These are phyloP conservation scores for Cheilosia scutellata DNA, from an alignment of 2,888 invertebrate genomes.

Conservation along the genomic window DNA sequence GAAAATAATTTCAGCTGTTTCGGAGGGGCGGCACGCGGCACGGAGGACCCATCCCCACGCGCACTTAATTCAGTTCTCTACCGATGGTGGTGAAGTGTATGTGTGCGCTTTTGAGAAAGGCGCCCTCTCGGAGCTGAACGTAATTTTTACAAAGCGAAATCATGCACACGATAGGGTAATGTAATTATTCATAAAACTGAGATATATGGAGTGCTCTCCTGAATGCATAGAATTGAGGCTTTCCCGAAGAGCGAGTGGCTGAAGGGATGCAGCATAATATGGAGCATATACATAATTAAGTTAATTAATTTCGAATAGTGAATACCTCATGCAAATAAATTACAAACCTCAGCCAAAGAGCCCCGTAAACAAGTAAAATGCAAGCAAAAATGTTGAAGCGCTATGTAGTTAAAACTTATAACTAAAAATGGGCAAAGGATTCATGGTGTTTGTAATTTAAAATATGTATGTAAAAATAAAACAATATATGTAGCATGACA, in stretches of 20 bases:
- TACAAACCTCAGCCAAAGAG: constrained; percentile 34
- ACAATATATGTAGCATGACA: background rate
- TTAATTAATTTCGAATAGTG: constrained; percentile 51
- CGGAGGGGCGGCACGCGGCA: no score
- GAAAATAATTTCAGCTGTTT: constrained; percentile 8
- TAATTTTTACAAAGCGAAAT: constrained; percentile 22
- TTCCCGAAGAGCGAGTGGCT: background rate
- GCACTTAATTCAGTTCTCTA: no score
- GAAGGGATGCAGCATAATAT: background rate
- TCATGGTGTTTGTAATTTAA: background rate
- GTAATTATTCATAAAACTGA: constrained; percentile 56
- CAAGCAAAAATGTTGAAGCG: background rate
- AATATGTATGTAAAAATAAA: background rate
- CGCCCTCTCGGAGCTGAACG: background rate
- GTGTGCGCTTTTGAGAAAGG: background rate
- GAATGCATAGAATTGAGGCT: constrained; percentile 13
- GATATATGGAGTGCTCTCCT: constrained; percentile 19
- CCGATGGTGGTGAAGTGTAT: no score
- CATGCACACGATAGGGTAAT: constrained; percentile 14
- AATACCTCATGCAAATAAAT: constrained; percentile 44
- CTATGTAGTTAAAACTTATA: background rate
- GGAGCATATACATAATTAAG: constrained; percentile 44
- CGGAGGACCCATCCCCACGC: no score
- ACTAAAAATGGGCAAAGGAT: background rate
- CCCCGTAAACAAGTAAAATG: background rate